phyloP scores from a whole-genome alignment of 2,113 vertebrate genomes.

The Atlantisia rogersi region DNA sequence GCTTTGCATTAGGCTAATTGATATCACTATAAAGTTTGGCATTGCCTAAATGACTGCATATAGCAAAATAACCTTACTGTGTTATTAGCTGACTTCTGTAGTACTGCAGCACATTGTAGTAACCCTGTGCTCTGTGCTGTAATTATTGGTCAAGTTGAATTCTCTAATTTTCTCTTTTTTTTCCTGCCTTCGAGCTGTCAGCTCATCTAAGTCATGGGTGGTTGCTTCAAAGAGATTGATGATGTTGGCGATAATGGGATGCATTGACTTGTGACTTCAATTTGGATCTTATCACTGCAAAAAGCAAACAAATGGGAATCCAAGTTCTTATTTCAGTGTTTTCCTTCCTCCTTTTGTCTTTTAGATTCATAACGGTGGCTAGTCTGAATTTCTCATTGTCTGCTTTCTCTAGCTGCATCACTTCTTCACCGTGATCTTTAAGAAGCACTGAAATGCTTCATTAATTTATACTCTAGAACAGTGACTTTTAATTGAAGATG shows the following conservation, averaged over 20 bases:
- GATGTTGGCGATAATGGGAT: conserved; percentile 68
- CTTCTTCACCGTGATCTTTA: not conserved
- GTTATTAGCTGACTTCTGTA: fast-evolving
- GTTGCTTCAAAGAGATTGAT: conserved; percentile 66
- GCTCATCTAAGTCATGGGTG: conserved; percentile 52
- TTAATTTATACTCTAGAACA: not conserved
- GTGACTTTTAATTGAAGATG: not conserved
- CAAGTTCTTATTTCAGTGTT: conserved; percentile 43
- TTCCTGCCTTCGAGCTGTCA: conserved; percentile 43
- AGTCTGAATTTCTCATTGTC: not conserved
- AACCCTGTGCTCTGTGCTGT: not conserved
- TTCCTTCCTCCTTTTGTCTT: conserved; percentile 8
- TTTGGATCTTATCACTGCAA: conserved; percentile 67
- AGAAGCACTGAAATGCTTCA: not conserved
- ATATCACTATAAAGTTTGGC: not conserved
- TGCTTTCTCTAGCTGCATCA: not conserved
- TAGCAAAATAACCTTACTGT: not conserved
- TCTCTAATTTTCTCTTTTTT: not conserved
- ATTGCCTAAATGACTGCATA: not conserved
- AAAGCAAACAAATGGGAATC: conserved; percentile 51
- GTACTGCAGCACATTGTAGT: not conserved
- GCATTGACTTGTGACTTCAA: conserved; percentile 71
- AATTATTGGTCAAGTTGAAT: conserved; percentile 2
- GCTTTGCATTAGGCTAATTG: not conserved
- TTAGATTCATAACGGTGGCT: conserved; percentile 24